phyloP scores from a whole-genome alignment of 2,888 invertebrate genomes.

The Campoplex capitator region DNA sequence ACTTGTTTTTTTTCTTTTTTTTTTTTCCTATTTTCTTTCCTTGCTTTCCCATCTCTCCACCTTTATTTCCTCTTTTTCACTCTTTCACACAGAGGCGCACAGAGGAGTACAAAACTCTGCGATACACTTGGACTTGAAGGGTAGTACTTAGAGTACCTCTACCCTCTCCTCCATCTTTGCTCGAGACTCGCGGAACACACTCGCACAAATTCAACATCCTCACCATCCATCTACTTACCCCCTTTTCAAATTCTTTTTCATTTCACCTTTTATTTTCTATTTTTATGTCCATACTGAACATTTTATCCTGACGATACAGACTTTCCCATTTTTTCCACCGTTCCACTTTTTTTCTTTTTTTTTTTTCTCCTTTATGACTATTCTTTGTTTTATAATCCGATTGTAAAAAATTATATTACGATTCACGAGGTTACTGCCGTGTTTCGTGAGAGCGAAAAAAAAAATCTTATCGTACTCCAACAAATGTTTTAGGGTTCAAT shows the following conservation, averaged over 20 bases:
- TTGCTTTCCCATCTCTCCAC: slow-evolving; percentile 20
- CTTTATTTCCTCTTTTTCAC: slow-evolving; percentile 37
- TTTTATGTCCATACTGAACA: neutral
- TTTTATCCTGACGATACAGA: slow-evolving; percentile 5
- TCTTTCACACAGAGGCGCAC: slow-evolving; percentile 28
- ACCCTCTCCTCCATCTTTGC: slow-evolving; percentile 12
- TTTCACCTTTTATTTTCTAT: neutral
- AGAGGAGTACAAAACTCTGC: slow-evolving; percentile 35
- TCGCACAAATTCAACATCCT: slow-evolving; percentile 54
- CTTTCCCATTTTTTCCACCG: neutral
- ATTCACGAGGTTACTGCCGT: neutral
- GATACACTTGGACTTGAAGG: slow-evolving; percentile 46
- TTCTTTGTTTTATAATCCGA: neutral
- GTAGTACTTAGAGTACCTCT: slow-evolving; percentile 46
- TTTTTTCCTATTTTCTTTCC: slow-evolving; percentile 4
- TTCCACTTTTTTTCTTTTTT: neutral
- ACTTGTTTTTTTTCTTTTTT: slow-evolving; percentile 16
- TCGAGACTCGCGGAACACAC: slow-evolving; percentile 44
- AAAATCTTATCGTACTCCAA: neutral
- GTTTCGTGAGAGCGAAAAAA: slow-evolving; percentile 2
- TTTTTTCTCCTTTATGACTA: neutral
- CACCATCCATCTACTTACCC: slow-evolving; percentile 60
- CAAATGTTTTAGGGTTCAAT: neutral
- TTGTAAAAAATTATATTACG: neutral
- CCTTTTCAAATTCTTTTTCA: slow-evolving; percentile 60